Base-by-base conservation (phyloP, 1,140 invertebrate genomes). In the Harpegnathos saltator region DNA sequence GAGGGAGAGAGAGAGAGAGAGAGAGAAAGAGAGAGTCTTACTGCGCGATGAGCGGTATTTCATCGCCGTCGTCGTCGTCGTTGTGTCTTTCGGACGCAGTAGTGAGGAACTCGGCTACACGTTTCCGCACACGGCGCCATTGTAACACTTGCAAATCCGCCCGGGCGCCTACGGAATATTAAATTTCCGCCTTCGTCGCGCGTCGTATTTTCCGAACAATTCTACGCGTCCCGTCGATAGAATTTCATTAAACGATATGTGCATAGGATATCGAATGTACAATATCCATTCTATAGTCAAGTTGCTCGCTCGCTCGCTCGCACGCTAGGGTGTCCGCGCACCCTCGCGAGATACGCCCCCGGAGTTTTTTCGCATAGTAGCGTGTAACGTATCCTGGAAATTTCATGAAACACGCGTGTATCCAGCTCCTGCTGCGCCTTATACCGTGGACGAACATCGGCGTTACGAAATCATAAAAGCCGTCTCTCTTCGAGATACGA, bases 241-340 rank as follows among this genome's bases (percentile, higher is more conserved):
- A 58, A 71, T 59, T 77, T 77, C 48, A 59, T 69, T 44, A 78
- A 78, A 71, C 52, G 62, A 54, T 54, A 66, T 62, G 38, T 44
- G 38, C 38, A 44, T n/a, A 22, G 72, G 19, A 24, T 63, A 75
- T 75, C 59, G 38, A 75, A 52, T 63, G 44, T 65, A 52, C 59
- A 33, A 75, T 75, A 33, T 24, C 19, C 24, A 50, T 9, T 29
- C 38, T 44, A 44, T 44, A 33, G 52, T 22, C 69, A 17, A 12
- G 29, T n/a, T n/a, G 22, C 58, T 7, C 5, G 58, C 54, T 3
- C 22, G 38, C 15, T 22, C 44, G 17, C 33, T 48, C 38, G 1
- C n/a, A n/a, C n/a, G n/a, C n/a, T n/a, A n/a, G n/a, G n/a, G n/a
- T 33, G n/a, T 2, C 59, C 54, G 12, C 17, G 58, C 15, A 48